Evolutionary conservation across 2,888 invertebrate genomes (phyloP), one percentile per base, ranked within the genome.

Genomic region (Cataglyphis livida): DNA sequence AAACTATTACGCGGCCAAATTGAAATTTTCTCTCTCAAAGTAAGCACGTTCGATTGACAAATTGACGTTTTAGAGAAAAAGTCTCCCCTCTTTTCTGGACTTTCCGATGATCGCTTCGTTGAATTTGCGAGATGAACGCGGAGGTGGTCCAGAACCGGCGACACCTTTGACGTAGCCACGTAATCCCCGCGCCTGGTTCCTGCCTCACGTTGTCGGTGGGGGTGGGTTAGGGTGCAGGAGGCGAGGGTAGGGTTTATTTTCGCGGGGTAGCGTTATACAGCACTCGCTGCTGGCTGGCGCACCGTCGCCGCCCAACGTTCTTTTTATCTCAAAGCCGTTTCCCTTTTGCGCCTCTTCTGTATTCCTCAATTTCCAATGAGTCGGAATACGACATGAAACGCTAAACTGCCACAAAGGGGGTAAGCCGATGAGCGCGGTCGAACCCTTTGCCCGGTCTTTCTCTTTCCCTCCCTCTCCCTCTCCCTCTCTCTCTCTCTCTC

Each of bases 311-410:
- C 51, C 68, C 82, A 71, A 84, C 88, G 90, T 90, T 90, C 90
- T 90, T 93, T 93, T 93, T 93, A 93, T 93, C 93, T 91, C 92
- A 93, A 93, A 93, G 93, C 93, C 90, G 91, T 92, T 91, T 93
- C 91, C 92, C 93, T 92, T 91, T 90, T 91, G 91, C 93, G 88
- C 87, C 89, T 91, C 89, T 89, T 91, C 90, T 91, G 85, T 91
- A 92, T 92, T 93, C 93, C 93, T 93, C 93, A 94, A 94, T 94
- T 94, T 94, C 93, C 94, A 94, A 94, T 94, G 94, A 94, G 93
- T 94, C 92, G 94, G 94, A 94, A 94, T 94, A 94, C 92, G 93
- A 93, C 93, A 93, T 93, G 93, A 94, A 94, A 93, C 93, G 93
- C 92, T 93, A 92, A 94, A 94, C 92, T 91, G 92, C 89, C 93